phyloP scores from a whole-genome alignment of 2,113 vertebrate species.

The Tympanuchus pallidicinctus region DNA sequence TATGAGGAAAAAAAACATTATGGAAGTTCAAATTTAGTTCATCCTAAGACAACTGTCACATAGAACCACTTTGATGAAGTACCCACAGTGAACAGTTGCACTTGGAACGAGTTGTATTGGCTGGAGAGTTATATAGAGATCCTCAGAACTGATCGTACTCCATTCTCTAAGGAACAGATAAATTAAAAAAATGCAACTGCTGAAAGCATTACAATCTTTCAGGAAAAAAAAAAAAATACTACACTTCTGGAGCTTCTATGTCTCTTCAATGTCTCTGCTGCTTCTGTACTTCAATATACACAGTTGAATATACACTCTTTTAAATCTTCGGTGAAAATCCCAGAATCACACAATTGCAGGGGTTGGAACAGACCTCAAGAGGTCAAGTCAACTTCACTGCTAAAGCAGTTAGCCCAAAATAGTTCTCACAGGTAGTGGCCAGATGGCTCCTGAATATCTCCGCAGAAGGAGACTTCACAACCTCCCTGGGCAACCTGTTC shows the following conservation, averaged over 20 bases:
- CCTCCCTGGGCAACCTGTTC: no score
- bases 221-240: not conserved
- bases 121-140: not conserved
- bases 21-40: not conserved
- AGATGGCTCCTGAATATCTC: no score
- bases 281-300: conserved; percentile 47
- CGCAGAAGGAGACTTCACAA: no score
- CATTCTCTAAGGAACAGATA: not conserved
- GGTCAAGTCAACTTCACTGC: no score
- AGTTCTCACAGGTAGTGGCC: no score
- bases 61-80: not conserved
- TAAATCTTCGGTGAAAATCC: not conserved
- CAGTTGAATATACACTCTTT: not conserved
- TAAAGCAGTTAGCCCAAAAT: no score
- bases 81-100: not conserved
- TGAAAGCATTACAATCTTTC: not conserved
- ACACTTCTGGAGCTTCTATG: not conserved
- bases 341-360: no score
- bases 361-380: no score
- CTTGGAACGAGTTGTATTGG: not conserved
- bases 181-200: not conserved
- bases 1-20: not conserved
- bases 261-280: not conserved
- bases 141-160: accelerated
- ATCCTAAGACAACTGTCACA: accelerated